Conservation (phyloP, 2,113 vertebrate species). For the Mastomys natalensis region DNA sequence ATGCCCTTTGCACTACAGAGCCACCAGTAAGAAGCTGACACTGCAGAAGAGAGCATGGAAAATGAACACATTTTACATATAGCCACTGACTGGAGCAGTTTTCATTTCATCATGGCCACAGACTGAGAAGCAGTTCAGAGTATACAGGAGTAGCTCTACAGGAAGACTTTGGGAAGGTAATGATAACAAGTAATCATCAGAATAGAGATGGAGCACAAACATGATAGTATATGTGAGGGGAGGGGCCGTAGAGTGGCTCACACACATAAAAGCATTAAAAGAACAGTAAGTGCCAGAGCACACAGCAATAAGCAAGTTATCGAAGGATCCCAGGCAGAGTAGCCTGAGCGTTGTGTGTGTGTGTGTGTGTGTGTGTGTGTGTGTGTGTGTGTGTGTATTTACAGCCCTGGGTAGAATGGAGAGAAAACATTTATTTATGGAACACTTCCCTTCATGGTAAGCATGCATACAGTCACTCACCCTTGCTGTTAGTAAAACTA, state of each 20-base stretch:
- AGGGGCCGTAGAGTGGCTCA: not conserved
- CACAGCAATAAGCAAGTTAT: not conserved
- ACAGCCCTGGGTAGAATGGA: constrained; percentile 29
- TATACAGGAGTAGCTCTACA: not conserved
- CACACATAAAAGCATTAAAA: not conserved
- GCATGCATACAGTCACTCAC: constrained; percentile 49
- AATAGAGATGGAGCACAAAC: not conserved
- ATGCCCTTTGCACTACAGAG: not conserved
- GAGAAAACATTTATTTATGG: constrained; percentile 38
- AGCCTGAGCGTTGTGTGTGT: not conserved
- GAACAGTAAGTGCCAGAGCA: not conserved
- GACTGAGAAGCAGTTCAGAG: not conserved
- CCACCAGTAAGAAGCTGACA: not conserved
- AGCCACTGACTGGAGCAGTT: not conserved
- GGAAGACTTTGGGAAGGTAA: not conserved
- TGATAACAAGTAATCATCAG: not conserved
- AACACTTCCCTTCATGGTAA: not conserved
- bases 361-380: not conserved
- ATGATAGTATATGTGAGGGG: not conserved
- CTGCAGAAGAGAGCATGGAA: not conserved
- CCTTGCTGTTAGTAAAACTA: constrained; percentile 23
- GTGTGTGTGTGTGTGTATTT: not conserved
- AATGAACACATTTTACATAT: constrained; percentile 34
- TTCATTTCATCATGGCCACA: not conserved
- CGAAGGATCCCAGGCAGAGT: not conserved